Percentiles rank a stretch among this genome's conserved stretches.
Evolutionary conservation across 2,888 invertebrate genomes (phyloP).

Genomic region (Limnephilus auricula): DNA sequence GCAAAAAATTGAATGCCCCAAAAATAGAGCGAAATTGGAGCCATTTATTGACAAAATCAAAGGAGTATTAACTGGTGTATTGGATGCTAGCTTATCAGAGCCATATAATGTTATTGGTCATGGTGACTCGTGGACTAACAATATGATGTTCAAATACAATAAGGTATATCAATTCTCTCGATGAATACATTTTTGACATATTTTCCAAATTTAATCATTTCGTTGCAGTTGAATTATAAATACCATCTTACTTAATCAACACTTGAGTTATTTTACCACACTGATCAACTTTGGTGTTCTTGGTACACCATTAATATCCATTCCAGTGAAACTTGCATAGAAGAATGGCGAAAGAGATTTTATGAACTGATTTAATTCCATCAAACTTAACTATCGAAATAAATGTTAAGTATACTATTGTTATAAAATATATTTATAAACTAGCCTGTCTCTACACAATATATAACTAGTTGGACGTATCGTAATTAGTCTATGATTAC

Average conservation of each 20-base stretch:
- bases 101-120: constrained; percentile 46
- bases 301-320: neutral
- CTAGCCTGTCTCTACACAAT: no score
- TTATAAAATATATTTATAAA: no score
- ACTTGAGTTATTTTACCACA: no score
- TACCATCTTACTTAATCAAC: no score
- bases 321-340: neutral
- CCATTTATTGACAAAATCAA: neutral
- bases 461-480: no score
- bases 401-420: no score
- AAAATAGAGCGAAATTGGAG: neutral
- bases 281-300: no score
- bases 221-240: neutral
- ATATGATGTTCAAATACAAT: constrained; percentile 45
- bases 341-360: neutral
- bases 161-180: neutral
- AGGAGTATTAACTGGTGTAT: neutral
- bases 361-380: no score
- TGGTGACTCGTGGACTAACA: constrained; percentile 46
- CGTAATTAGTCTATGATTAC: no score
- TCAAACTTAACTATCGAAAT: no score
- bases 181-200: neutral
- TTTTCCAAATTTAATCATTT: neutral
- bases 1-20: neutral
- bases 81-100: neutral